These are phyloP conservation scores for Leptarthrus brevirostris DNA, from an alignment of 2,888 invertebrate genomes.

Conservation along the genomic window DNA sequence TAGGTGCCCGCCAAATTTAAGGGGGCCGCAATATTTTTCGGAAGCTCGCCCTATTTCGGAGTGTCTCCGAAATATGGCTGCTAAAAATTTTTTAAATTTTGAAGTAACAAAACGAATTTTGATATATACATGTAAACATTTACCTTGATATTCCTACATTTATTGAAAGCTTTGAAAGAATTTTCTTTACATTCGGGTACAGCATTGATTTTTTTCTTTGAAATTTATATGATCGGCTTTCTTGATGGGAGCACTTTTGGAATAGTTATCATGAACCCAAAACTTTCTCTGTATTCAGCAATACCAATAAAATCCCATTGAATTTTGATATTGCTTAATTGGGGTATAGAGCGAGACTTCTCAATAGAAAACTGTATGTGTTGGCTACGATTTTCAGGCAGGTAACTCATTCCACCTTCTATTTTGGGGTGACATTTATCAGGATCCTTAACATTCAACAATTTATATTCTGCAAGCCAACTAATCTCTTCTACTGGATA, in stretches of 20 bases:
- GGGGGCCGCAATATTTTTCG: too few species aligned
- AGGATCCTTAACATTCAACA: too few species aligned
- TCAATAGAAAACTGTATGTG: conserved; percentile 63
- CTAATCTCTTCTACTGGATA: too few species aligned
- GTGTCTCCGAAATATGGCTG: too few species aligned
- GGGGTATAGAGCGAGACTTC: conserved; percentile 66
- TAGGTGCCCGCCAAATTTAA: too few species aligned
- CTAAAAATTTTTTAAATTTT: too few species aligned
- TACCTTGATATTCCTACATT: too few species aligned
- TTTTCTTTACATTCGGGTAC: conserved; percentile 64
- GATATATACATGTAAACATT: too few species aligned
- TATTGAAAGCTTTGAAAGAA: too few species aligned
- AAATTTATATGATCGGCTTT: conserved; percentile 63
- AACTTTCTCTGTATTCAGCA: conserved; percentile 65
- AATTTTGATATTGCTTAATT: conserved; percentile 64
- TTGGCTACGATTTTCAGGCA: conserved; percentile 65
- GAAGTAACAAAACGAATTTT: too few species aligned
- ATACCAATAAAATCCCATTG: conserved; percentile 63
- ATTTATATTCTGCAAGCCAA: too few species aligned
- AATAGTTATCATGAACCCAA: conserved; percentile 64
- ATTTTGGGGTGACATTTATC: conserved; percentile 58
- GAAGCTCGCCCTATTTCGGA: too few species aligned
- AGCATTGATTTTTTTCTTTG: conserved; percentile 57
- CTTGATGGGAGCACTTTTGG: conserved; percentile 65
- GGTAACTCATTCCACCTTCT: conserved; percentile 56